Conservation (phyloP, 2,888 invertebrate species). For the Drosophila austrosaltans region DNA sequence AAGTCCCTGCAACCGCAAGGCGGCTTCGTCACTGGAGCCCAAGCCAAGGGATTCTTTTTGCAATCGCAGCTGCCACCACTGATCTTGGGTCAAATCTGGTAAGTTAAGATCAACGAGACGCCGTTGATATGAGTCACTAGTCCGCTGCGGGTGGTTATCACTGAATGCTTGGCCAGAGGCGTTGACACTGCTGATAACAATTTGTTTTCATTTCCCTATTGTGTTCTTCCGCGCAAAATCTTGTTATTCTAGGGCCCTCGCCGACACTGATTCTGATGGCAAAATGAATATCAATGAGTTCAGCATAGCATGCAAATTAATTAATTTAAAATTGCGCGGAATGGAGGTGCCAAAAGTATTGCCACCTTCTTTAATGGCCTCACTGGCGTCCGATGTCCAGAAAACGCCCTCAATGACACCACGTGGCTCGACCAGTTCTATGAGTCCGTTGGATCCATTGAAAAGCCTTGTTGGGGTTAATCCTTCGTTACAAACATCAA, state of each 20-base stretch:
- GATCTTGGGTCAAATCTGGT: conserved; percentile 98
- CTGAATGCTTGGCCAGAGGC: conserved; percentile 16
- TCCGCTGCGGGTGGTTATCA: neutral
- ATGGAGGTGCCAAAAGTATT: conserved; percentile 94
- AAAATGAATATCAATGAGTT: conserved; percentile 98
- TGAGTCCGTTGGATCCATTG: conserved; percentile 81
- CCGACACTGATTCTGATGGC: conserved; percentile 98
- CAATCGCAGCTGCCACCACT: conserved; percentile 95
- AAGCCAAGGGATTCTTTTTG: conserved; percentile 96
- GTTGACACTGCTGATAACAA: conserved; percentile 35
- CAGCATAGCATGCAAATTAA: conserved; percentile 98
- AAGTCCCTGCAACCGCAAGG: conserved; percentile 92
- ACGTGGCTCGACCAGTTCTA: conserved; percentile 77
- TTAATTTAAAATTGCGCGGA: conserved; percentile 95
- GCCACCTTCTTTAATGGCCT: conserved; percentile 90
- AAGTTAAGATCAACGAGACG: conserved; percentile 70
- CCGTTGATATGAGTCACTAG: conserved; percentile 2
- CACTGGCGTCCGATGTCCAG: conserved; percentile 84
- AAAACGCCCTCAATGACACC: conserved; percentile 81
- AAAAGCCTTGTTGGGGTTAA: conserved; percentile 66
- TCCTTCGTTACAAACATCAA: conserved; percentile 36
- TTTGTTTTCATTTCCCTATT: conserved; percentile 3
- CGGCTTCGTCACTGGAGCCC: conserved; percentile 95
- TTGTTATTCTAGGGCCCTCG: conserved; percentile 88
- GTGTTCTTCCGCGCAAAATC: neutral